Base-by-base conservation (phyloP, 2,113 vertebrate genomes). In the Grantiella picta region DNA sequence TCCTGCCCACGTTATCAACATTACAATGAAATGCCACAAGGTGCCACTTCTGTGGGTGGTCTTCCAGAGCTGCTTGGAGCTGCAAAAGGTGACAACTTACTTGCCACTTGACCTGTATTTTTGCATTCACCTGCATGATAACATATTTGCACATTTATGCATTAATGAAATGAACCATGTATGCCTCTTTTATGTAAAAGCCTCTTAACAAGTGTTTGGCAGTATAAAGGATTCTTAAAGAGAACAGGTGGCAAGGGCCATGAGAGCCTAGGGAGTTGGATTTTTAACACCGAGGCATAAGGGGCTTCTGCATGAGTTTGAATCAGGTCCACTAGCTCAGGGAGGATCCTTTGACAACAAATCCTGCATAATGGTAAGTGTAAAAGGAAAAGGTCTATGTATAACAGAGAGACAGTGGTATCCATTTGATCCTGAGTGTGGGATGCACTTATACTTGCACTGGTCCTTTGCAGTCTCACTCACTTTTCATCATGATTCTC, bases 391-490 rank as follows among this genome's bases (percentile, higher is more conserved):
- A 82, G 5, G 22, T 66, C 42, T 86, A 5, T 66, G 44, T 59
- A 21, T 73, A 76, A 68, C 20, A 80, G 73, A 69, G 29, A 65
- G 63, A 35, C 82, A 90, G 52, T 11, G 27, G 42, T 90, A 70
- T 87, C 19, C 44, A 92, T 72, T 93, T 63, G 31, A 69, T 94
- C 52, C 22, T 44, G n/a, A 71, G 21, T 77, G 24, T 86, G 45
- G 22, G 25, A 91, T 82, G 69, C 12, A 59, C 40, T 87, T 31
- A 31, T 40, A 84, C 12, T 93, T 86, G 28, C 63, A 87, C 52
- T 60, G 70, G 73, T 96, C 40, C 69, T 93, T 95, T 94, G 45
- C 68, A 59, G 28, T 91, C 96, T 94, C 40, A 83, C 66, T 83
- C 65, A 31, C 28, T 96, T 92, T 92, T 86, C 15, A 52, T 28